Base-by-base conservation (phyloP, 2,113 vertebrate species). In the Capreolus pygargus region DNA sequence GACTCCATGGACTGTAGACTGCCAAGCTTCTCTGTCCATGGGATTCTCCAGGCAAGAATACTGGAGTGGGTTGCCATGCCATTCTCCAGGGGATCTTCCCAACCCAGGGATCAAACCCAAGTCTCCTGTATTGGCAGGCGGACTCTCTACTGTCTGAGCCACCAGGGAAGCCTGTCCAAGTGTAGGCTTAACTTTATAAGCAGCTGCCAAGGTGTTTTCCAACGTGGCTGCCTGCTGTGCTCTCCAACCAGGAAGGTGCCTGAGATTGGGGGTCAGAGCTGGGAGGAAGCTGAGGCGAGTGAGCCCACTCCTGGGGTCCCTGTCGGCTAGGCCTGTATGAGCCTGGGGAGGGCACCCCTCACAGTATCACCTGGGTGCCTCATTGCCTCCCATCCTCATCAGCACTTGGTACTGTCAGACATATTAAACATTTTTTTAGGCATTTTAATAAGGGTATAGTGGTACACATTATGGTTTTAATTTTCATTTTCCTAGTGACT, bases 281-380 rank as follows among this genome's bases (percentile, higher is more conserved):
- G 30, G 36, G 82, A 54, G 2, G 6, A 11, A 45, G 45, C 10
- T 14, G 28, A 27, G 30, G 30, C 7, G 12, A 19, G 64, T 11
- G 54, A 39, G 27, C 57, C 64, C 27, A 2, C 13, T 2, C 52
- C 1, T 43, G 9, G 36, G 57, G 86, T 27, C n/a, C 47, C 58
- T 3, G 3, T 7, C 0, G 2, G n/a, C 50, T 7, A 0, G 50
- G 52, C 60, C 50, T 33, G 27, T 8, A 7, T 9, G 2, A 17
- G 30, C 54, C 78, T 17, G 11, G 27, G 15, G 30, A 21, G 54
- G 3, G 6, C 6, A 16, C 30, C 45, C 50, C 54, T 86, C 28
- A 11, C 43, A 23, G n/a, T 43, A 10, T 76, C 23, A 10, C 64
- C 52, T 17, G 5, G 11, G 9, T 7, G 67, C 55, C 84, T 61